phyloP scores from a whole-genome alignment of 2,888 invertebrate genomes.

The Hanleya hanleyi region DNA sequence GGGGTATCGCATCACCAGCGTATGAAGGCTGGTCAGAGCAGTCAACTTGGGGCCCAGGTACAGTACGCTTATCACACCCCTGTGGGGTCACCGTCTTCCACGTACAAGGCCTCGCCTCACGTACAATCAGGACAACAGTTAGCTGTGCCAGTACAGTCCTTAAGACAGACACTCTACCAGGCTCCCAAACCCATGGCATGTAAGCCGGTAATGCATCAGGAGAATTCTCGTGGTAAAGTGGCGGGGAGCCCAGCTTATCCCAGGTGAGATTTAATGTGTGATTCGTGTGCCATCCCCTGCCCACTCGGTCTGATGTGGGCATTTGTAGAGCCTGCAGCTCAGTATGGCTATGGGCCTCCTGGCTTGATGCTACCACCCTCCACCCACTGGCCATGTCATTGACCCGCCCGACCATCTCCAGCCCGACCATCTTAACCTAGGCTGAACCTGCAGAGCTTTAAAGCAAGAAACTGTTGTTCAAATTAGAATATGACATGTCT shows the following conservation, averaged over 20 bases:
- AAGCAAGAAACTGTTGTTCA: too few species aligned
- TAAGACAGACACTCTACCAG: constrained; percentile 72
- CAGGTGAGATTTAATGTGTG: constrained; percentile 6
- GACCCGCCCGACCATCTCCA: background rate
- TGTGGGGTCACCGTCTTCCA: constrained; percentile 43
- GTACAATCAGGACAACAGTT: too few species aligned
- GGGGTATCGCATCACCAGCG: background rate
- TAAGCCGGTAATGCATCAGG: constrained; percentile 68
- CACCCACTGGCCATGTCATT: background rate
- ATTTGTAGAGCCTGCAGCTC: background rate
- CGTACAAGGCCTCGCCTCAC: constrained; percentile 41
- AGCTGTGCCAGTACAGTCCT: constrained; percentile 49
- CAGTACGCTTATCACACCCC: constrained; percentile 45
- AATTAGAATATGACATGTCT: too few species aligned
- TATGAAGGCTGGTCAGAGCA: background rate
- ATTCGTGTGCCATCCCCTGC: background rate
- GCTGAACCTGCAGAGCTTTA: too few species aligned
- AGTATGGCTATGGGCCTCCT: background rate
- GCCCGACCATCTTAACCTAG: too few species aligned
- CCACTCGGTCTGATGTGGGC: too few species aligned
- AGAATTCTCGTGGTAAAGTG: constrained; percentile 6
- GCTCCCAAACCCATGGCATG: constrained; percentile 76
- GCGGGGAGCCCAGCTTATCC: constrained; percentile 3
- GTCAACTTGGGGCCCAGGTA: constrained; percentile 38
- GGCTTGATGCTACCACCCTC: background rate